These are phyloP conservation scores for Trematomus bernacchii DNA, from an alignment of 2,797 vertebrate genomes.

Conservation along the genomic window DNA sequence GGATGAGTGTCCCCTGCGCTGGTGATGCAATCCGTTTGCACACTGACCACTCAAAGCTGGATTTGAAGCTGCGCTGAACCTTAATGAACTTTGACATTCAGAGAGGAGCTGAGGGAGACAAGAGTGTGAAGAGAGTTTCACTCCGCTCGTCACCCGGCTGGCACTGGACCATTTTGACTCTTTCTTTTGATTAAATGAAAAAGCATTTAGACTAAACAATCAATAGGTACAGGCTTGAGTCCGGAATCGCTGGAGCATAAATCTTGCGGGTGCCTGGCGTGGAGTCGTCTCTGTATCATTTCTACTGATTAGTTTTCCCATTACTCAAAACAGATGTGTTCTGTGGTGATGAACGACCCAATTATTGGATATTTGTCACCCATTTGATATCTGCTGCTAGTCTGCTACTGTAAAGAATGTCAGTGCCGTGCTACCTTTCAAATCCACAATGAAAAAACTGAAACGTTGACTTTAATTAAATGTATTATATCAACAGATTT, in stretches of 20 bases:
- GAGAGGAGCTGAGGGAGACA: conserved; percentile 21
- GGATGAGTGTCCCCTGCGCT: conserved; percentile 77
- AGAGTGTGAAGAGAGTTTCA: conserved; percentile 3
- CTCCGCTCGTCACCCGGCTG: conserved; percentile 56
- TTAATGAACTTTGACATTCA: conserved; percentile 75
- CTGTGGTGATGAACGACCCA: conserved; percentile 82
- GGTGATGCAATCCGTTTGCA: conserved; percentile 74
- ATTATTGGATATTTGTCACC: conserved; percentile 83
- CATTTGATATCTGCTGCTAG: conserved; percentile 77
- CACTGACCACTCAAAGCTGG: conserved; percentile 79
- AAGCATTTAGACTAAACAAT: conserved; percentile 79
- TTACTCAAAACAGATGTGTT: conserved; percentile 85
- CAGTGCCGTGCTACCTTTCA: conserved; percentile 19
- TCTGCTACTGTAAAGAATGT: conserved; percentile 48
- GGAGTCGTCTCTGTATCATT: conserved; percentile 77
- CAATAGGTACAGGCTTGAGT: conserved; percentile 74
- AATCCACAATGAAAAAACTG: not conserved
- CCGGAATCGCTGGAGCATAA: conserved; percentile 72
- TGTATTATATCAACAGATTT: no score
- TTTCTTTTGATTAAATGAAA: conserved; percentile 78
- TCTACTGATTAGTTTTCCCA: conserved; percentile 83
- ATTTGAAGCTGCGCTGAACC: conserved; percentile 78
- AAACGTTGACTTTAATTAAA: no score
- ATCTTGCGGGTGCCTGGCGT: conserved; percentile 71
- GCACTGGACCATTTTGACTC: conserved; percentile 65